These are phyloP conservation scores for Rhabdophis nuchalis DNA, from an alignment of 2,797 vertebrate genomes.

Conservation along the genomic window DNA sequence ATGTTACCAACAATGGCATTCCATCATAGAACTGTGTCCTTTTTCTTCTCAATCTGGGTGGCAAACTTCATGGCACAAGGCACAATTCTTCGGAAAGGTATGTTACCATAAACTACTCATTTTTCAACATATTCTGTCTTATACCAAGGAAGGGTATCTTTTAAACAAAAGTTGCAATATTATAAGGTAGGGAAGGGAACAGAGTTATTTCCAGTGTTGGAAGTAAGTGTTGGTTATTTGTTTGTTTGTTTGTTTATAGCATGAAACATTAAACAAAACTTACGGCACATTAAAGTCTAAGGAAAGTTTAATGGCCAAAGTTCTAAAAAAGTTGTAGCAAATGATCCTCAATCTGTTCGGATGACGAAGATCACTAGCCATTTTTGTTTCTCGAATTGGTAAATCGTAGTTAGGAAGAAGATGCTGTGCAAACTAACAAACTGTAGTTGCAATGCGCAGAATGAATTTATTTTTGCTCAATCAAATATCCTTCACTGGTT, in stretches of 20 bases:
- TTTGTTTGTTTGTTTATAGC: background rate
- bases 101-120: slow-evolving; percentile 33
- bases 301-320: background rate
- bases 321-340: background rate
- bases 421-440: background rate
- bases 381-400: background rate
- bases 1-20: slow-evolving; percentile 45
- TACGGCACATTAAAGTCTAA: background rate
- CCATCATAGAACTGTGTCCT: slow-evolving; percentile 41
- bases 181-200: background rate
- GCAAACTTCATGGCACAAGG: slow-evolving; percentile 41
- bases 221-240: background rate
- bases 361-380: background rate
- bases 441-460: background rate
- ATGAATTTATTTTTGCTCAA: background rate
- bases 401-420: background rate
- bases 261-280: background rate
- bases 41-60: slow-evolving; percentile 35
- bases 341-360: background rate
- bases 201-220: background rate
- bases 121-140: slow-evolving; percentile 8
- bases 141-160: background rate
- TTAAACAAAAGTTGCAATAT: background rate
- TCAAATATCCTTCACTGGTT: background rate
- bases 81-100: slow-evolving; percentile 52